Base-by-base conservation (phyloP, 2,113 vertebrate genomes). In the Eonycteris spelaea region DNA sequence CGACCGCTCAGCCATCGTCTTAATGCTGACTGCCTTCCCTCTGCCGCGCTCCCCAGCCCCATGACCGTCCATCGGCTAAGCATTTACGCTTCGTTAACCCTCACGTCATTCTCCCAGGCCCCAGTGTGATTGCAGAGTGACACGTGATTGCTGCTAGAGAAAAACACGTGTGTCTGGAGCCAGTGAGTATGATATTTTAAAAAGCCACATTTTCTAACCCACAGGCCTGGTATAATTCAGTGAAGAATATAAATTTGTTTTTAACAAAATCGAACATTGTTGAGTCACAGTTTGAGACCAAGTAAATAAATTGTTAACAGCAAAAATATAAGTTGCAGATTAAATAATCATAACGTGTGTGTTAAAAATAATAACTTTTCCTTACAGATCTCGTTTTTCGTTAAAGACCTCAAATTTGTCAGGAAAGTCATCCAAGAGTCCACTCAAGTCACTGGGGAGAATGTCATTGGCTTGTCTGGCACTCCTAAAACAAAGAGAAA, bases 371-470 rank as follows among this genome's bases (percentile, higher is more conserved):
- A 80, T 45, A 73, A 61, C 43, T 89, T 73, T 43, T 98, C 94
- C 98, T 51, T 98, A 99, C 99, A 99, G 99, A 98, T 99, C 98
- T 95, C 99, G 98, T 98, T 99, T 99, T 95, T 99, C 99, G 98
- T 99, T 99, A 98, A 99, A 98, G 86, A 99, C 99, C 97, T 99
- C 99, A 98, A 99, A 98, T 98, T 99, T 99, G 95, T 99, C 99
- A 97, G 99, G 99, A 38, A 99, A 97, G 97, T 99, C 99, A 78
- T 99, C 99, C 97, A 99, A 98, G 95, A 99, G 99, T 98, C 99
- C 99, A 96, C 99, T 99, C 97, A 99, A 99, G 96, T 99, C 99
- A 96, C 98, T 99, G 98, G 99, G 99, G 98, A 99, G 99, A 95
- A 99, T 98, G 97, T 99, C 99, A 97, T 99, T 99, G 91, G 99